A percentile compares a stretch with the other conserved stretches of the same genome.
Conservation (phyloP, 2,113 vertebrate species). For the Phyllopteryx taeniolatus region DNA sequence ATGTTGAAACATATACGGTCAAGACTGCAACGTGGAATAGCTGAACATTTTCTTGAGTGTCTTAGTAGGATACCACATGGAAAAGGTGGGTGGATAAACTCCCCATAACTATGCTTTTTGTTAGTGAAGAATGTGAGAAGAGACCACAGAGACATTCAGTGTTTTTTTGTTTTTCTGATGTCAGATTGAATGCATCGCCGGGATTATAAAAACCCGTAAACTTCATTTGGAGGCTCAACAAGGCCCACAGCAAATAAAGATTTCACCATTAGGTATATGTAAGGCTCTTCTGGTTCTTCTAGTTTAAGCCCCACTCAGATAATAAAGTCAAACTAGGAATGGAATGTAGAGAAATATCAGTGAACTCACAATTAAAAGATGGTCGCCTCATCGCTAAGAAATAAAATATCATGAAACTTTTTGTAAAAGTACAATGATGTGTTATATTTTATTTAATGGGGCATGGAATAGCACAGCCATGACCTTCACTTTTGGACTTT, state of each 20-base stretch:
- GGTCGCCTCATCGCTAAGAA: background rate
- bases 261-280: constrained; percentile 36
- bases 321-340: constrained; percentile 15
- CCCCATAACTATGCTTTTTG: constrained; percentile 32
- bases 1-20: constrained; percentile 21
- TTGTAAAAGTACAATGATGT: background rate
- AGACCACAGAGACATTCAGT: constrained; percentile 34
- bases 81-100: constrained; percentile 40
- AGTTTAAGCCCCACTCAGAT: constrained; percentile 6
- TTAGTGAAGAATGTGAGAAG: constrained; percentile 19
- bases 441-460: constrained; percentile 2
- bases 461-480: background rate
- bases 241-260: constrained; percentile 48
- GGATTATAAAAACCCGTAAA: constrained; percentile 32
- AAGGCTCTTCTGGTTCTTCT: constrained; percentile 32
- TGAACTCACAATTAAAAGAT: background rate
- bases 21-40: constrained; percentile 24
- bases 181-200: constrained; percentile 27
- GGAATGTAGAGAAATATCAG: constrained; percentile 3
- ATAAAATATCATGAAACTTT: background rate
- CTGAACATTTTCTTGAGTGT: constrained; percentile 40
- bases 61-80: constrained; percentile 34
- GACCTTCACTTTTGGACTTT: background rate
- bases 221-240: constrained; percentile 42
- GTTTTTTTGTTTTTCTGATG: constrained; percentile 17